Conservation (phyloP, 2,113 vertebrate genomes). For the Reinhardtius hippoglossoides region DNA sequence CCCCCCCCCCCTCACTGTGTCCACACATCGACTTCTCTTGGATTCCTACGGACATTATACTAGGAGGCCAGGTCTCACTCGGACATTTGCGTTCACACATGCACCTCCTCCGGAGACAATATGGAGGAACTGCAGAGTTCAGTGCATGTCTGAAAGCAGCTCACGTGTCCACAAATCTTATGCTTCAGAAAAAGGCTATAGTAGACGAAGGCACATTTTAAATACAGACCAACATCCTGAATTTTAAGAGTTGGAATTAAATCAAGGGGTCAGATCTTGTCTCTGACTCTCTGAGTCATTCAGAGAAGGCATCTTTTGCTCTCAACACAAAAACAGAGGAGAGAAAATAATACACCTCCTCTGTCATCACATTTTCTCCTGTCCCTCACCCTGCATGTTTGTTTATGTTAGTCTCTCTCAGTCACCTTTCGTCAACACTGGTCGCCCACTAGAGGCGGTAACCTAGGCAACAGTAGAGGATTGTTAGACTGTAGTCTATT, state of each 20-base stretch:
- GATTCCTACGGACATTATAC: too few relatives aligned
- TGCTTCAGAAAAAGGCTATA: neutral
- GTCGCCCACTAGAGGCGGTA: slow-evolving; percentile 50
- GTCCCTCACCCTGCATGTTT: slow-evolving; percentile 28
- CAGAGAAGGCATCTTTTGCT: neutral
- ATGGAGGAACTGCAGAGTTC: too few relatives aligned
- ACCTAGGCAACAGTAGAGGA: slow-evolving; percentile 66
- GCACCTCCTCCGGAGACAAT: too few relatives aligned
- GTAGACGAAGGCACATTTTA: too few relatives aligned
- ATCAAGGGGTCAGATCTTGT: neutral
- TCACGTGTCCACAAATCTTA: too few relatives aligned
- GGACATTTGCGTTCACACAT: too few relatives aligned
- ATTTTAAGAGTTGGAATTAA: neutral
- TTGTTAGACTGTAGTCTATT: slow-evolving; percentile 27
- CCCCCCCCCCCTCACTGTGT: too few relatives aligned
- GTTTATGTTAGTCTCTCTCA: slow-evolving; percentile 11
- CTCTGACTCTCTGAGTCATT: neutral
- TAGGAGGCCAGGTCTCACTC: too few relatives aligned
- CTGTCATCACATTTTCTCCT: slow-evolving; percentile 12
- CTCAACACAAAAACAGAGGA: neutral
- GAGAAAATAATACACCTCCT: neutral
- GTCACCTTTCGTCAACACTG: slow-evolving; percentile 40
- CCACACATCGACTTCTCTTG: too few relatives aligned
- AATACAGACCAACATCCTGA: neutral
- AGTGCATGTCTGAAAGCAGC: too few relatives aligned